Evolutionary conservation across 2,888 invertebrate genomes (phyloP).

Genomic region (Sicus ferrugineus): DNA sequence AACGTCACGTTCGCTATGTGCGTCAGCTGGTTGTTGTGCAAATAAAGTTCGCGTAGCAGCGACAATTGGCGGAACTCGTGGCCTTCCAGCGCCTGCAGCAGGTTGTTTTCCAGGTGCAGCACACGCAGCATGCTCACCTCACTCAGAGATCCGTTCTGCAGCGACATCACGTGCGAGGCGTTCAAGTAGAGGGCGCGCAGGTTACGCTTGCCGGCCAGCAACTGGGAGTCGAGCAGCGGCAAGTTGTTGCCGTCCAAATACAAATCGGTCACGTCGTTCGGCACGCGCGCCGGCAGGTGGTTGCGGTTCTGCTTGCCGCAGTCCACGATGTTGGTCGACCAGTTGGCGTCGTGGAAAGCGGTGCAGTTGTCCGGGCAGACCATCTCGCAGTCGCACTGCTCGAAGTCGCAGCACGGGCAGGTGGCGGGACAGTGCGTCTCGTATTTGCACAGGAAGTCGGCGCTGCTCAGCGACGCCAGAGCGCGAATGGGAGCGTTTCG

Average conservation of each 20-base stretch:
- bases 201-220: slow-evolving; percentile 89
- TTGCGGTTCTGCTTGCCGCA: slow-evolving; percentile 73
- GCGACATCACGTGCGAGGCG: slow-evolving; percentile 81
- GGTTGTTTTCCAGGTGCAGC: slow-evolving; percentile 86
- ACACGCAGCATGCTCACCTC: slow-evolving; percentile 81
- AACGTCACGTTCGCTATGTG: slow-evolving; percentile 84
- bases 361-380: slow-evolving; percentile 93
- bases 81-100: slow-evolving; percentile 79
- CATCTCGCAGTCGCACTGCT: slow-evolving; percentile 96
- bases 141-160: slow-evolving; percentile 80
- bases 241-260: slow-evolving; percentile 91
- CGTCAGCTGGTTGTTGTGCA: slow-evolving; percentile 84
- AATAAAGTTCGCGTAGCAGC: slow-evolving; percentile 80
- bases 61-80: slow-evolving; percentile 85
- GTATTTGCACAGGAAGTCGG: slow-evolving; percentile 91
- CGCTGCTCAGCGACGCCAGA: slow-evolving; percentile 77
- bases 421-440: slow-evolving; percentile 92
- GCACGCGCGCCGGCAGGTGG: slow-evolving; percentile 77
- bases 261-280: slow-evolving; percentile 93
- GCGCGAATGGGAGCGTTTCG: slow-evolving; percentile 82
- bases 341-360: slow-evolving; percentile 93
- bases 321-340: slow-evolving; percentile 92
- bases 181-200: slow-evolving; percentile 87
- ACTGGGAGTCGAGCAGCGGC: slow-evolving; percentile 82
- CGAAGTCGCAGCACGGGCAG: slow-evolving; percentile 96